A percentile compares a stretch with the other conserved stretches of the same genome.
These are phyloP conservation scores for Cantharis rufa DNA, from an alignment of 2,888 invertebrate genomes.

Conservation along the genomic window DNA sequence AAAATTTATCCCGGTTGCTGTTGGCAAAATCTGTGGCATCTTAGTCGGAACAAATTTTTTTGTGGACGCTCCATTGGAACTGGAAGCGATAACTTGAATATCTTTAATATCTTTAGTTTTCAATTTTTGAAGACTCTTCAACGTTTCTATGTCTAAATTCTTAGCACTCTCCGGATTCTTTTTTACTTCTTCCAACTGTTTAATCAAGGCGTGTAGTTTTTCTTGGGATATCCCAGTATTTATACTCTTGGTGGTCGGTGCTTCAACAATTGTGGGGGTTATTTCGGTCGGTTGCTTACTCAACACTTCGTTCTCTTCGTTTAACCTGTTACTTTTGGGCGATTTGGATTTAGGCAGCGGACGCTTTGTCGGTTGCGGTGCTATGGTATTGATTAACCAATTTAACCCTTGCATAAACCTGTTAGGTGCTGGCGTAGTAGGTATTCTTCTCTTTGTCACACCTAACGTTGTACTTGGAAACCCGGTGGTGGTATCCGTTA, in stretches of 20 bases:
- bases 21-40: not conserved
- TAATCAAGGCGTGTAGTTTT: conserved; percentile 46
- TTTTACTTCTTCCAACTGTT: conserved; percentile 49
- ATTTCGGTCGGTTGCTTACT: conserved; percentile 40
- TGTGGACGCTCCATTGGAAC: conserved; percentile 23
- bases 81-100: conserved; percentile 19
- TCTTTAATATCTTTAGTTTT: not conserved
- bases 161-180: conserved; percentile 48
- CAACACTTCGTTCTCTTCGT: conserved; percentile 13
- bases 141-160: conserved; percentile 45
- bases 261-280: conserved; percentile 47
- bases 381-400: conserved; percentile 52
- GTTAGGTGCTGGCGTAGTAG: conserved; percentile 54
- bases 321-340: conserved; percentile 8
- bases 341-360: conserved; percentile 37
- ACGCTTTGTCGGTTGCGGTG: conserved; percentile 22
- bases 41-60: conserved; percentile 15
- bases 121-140: conserved; percentile 43
- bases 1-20: not conserved
- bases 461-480: conserved; percentile 35
- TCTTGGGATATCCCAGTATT: conserved; percentile 42
- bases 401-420: conserved; percentile 51
- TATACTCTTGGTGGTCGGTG: conserved; percentile 32
- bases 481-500: conserved; percentile 11
- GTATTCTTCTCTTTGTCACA: conserved; percentile 36